phyloP scores from a whole-genome alignment of 2,113 vertebrate species.

The Aptenodytes patagonicus region DNA sequence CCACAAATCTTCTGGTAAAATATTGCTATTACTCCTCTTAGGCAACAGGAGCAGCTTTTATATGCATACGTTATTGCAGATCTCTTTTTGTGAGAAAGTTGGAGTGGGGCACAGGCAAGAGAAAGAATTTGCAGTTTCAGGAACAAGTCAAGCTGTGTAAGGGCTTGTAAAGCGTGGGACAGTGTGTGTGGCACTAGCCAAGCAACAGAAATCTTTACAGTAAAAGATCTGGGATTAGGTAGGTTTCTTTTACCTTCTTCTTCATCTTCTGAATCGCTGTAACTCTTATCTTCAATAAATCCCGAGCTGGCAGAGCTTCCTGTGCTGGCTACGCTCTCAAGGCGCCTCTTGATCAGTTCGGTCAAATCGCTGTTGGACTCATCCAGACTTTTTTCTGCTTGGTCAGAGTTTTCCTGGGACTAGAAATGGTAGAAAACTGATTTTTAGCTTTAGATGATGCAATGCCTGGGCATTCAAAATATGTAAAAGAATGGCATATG shows the following conservation, averaged over 20 bases:
- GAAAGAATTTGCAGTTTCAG: not conserved
- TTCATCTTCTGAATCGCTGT: conserved; percentile 92
- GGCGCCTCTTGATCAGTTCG: conserved; percentile 87
- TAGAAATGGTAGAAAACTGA: conserved; percentile 9
- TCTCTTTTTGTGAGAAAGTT: not conserved
- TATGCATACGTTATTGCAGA: not conserved
- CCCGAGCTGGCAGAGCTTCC: conserved; percentile 93
- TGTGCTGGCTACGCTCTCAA: conserved; percentile 92
- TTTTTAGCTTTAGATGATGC: not conserved
- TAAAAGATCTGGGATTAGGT: not conserved
- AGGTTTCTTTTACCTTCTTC: conserved; percentile 84
- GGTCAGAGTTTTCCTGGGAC: conserved; percentile 78
- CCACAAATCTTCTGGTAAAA: not conserved
- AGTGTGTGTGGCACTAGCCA: not conserved
- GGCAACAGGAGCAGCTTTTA: not conserved
- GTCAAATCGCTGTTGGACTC: conserved; percentile 83
- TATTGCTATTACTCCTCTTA: not conserved
- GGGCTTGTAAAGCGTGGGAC: not conserved
- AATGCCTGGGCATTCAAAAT: not conserved
- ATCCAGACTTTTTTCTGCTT: conserved; percentile 71
- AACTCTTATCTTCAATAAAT: conserved; percentile 95
- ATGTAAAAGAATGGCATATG: not conserved
- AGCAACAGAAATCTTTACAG: not conserved
- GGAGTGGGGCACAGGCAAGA: not conserved
- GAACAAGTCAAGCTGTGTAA: not conserved